Conservation (phyloP, 1,140 invertebrate genomes). For the Zophobas atratus region DNA sequence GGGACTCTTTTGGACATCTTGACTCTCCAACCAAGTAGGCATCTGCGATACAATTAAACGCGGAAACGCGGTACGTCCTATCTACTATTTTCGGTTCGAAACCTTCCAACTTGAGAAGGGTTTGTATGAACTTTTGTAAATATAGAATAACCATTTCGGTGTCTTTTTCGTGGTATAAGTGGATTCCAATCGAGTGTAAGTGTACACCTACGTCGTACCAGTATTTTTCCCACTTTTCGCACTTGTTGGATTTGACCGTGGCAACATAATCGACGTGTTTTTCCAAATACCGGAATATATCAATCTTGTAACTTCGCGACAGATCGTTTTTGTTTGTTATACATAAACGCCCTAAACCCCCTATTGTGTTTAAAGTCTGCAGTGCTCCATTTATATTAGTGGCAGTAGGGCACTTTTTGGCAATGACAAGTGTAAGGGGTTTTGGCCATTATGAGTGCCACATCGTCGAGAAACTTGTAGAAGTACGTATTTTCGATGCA, state of each 20-base stretch:
- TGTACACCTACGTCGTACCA: conserved; percentile 10
- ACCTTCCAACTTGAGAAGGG: not conserved
- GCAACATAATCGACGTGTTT: not conserved
- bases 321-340: not conserved
- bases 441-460: not conserved
- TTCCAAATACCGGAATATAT: conserved; percentile 16
- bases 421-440: conserved; percentile 9
- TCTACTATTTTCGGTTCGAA: not conserved
- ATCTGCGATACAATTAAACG: not conserved
- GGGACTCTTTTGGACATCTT: conserved; percentile 7
- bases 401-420: not conserved
- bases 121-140: conserved; percentile 4
- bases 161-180: conserved; percentile 1
- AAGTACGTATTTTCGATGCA: not conserved
- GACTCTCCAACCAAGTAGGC: not conserved
- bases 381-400: conserved; percentile 1
- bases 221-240: conserved; percentile 4
- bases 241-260: not conserved
- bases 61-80: not conserved
- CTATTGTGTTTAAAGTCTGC: not conserved
- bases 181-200: conserved; percentile 3
- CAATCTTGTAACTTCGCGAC: not conserved
- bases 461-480: conserved; percentile 3
- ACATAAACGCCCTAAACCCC: not conserved
- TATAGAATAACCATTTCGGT: not conserved